Evolutionary conservation across 1,140 invertebrate species (phyloP).

Genomic region (Coptotermes formosanus): DNA sequence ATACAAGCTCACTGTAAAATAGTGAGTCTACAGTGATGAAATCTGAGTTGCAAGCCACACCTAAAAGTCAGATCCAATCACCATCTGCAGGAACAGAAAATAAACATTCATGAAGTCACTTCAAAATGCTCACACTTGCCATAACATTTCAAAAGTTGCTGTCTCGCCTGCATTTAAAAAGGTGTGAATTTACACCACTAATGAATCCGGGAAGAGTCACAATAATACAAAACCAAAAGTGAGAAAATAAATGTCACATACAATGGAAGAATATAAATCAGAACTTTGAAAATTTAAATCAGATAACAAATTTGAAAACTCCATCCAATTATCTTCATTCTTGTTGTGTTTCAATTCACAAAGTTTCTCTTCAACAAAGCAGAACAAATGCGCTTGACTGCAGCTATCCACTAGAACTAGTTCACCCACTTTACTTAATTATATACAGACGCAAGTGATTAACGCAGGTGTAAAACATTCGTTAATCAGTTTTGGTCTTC

Average conservation of each 20-base stretch:
- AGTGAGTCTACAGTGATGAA: background rate
- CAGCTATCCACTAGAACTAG: background rate
- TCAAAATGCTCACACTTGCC: background rate
- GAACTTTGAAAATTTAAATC: background rate
- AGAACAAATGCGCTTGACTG: background rate
- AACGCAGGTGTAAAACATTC: conserved; percentile 1
- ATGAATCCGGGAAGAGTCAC: background rate
- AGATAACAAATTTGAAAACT: background rate
- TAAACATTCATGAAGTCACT: background rate
- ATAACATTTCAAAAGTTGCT: background rate
- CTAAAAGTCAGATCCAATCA: background rate
- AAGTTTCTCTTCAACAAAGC: background rate
- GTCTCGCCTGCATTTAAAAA: background rate
- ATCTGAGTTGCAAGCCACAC: too few species aligned
- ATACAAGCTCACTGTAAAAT: background rate
- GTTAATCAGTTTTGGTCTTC: conserved; percentile 21
- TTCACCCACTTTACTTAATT: background rate
- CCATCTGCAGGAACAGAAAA: too few species aligned
- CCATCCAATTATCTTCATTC: background rate
- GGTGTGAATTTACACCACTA: background rate
- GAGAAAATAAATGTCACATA: background rate
- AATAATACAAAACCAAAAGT: background rate
- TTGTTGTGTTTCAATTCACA: background rate
- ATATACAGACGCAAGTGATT: background rate
- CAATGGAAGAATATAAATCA: background rate